Evolutionary conservation across 2,888 invertebrate species (phyloP).

Genomic region (Scaptomyza flava): DNA sequence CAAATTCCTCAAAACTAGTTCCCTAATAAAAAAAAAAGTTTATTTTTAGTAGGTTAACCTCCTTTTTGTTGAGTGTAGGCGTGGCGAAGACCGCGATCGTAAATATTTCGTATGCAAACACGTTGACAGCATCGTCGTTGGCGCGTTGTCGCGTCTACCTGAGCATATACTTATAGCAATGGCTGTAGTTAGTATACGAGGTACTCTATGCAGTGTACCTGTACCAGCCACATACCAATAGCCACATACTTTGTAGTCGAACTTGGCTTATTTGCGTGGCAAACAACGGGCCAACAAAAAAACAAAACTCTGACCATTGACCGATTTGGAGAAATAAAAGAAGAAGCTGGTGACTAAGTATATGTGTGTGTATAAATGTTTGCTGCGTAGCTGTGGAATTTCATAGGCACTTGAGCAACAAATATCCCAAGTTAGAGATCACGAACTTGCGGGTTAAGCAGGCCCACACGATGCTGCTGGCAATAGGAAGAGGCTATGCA

Average conservation of each 20-base stretch:
- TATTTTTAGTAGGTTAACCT: not conserved
- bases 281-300: slow-evolving; percentile 62
- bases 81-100: slow-evolving; percentile 43
- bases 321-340: slow-evolving; percentile 56
- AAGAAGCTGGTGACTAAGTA: slow-evolving; percentile 21
- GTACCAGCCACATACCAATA: slow-evolving; percentile 40
- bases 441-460: slow-evolving; percentile 73
- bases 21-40: not conserved
- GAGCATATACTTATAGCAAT: slow-evolving; percentile 37
- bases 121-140: slow-evolving; percentile 23
- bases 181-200: slow-evolving; percentile 26
- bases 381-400: slow-evolving; percentile 74
- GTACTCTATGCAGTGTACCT: slow-evolving; percentile 8
- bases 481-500: slow-evolving; percentile 50
- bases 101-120: slow-evolving; percentile 78
- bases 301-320: slow-evolving; percentile 70
- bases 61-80: slow-evolving; percentile 23
- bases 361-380: slow-evolving; percentile 6
- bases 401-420: slow-evolving; percentile 66
- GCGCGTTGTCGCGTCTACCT: slow-evolving; percentile 18
- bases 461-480: slow-evolving; percentile 63
- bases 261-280: slow-evolving; percentile 68
- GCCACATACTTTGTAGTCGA: slow-evolving; percentile 53
- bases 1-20: not conserved
- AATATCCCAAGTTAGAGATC: slow-evolving; percentile 69